A percentile compares a stretch with the other conserved stretches of the same genome.
phyloP scores from a whole-genome alignment of 2,797 vertebrate species.

The Coilia nasus region DNA sequence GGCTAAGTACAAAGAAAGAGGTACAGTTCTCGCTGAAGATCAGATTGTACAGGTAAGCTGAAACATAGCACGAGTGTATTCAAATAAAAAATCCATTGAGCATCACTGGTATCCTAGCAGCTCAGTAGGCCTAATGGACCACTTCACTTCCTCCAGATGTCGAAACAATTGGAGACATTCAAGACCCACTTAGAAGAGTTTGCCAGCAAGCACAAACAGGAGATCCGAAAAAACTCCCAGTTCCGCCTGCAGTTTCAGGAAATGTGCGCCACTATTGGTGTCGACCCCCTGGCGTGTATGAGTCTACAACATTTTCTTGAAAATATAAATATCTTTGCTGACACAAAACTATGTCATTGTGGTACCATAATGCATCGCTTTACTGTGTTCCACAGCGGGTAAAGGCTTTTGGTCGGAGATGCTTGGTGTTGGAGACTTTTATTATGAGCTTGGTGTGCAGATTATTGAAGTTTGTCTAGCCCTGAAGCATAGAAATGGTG shows the following conservation, averaged over 20 bases:
- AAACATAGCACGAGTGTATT: neutral
- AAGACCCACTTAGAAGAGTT: constrained; percentile 94
- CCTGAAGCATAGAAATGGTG: constrained; percentile 95
- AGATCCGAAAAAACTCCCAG: constrained; percentile 89
- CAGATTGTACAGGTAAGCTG: constrained; percentile 88
- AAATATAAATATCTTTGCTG: neutral
- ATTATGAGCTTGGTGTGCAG: constrained; percentile 97
- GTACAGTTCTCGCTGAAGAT: constrained; percentile 91
- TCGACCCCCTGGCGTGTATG: constrained; percentile 96
- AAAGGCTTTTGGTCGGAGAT: constrained; percentile 99
- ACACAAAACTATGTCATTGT: neutral
- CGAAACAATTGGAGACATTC: constrained; percentile 94
- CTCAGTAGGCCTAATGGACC: neutral
- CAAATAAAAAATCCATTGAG: neutral
- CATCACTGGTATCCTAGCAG: neutral
- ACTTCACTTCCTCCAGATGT: constrained; percentile 81
- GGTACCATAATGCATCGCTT: neutral
- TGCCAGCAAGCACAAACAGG: constrained; percentile 98
- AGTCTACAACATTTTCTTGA: neutral
- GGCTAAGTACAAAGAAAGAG: constrained; percentile 97
- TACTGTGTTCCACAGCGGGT: constrained; percentile 76
- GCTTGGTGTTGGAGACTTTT: constrained; percentile 97
- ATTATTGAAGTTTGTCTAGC: constrained; percentile 97
- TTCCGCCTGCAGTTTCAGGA: constrained; percentile 98
- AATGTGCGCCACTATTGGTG: constrained; percentile 97